Base-by-base conservation (phyloP, 2,797 vertebrate species). In the Mycteria americana region DNA sequence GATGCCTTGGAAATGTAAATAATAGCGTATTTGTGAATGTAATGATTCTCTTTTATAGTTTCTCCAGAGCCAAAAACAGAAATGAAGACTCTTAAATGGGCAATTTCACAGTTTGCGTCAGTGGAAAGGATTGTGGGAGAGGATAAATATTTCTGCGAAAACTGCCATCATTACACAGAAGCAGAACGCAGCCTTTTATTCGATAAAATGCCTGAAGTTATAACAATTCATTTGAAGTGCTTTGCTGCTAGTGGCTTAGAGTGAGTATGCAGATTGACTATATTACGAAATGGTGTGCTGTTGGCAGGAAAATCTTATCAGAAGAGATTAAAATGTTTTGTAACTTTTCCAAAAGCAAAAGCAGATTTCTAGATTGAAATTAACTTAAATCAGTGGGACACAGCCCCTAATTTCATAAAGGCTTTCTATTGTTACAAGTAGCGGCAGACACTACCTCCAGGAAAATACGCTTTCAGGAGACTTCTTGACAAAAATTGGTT, bases 141-240 rank as follows among this genome's bases (percentile, higher is more conserved):
- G 97, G 99, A 99, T 97, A 99, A 99, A 91, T 99, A 99, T 95
- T 99, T 99, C 98, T 99, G 99, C 87, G 99, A 99, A 97, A 99
- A 99, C 46, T 99, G 99, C 93, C 99, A 98, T 88, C 99, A 99
- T 93, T 99, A 99, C 98, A 98, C 99, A 0, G 99, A 99, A 98
- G 99, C 99, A 0, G 99, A 99, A 97, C 98, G 99, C 91, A 99
- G 99, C 97, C 99, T 99, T 74, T 97, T 99, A 88, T 99, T 99
- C 92, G 99, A 99, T 96, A 99, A 99, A 98, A 99, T 99, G 78
- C 99, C 99, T 8, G 99, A 99, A 97, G 98, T 99, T 54, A 98
- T 99, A 97, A 99, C 99, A 51, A 99, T 99, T 94, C 99, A 99
- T 94, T 98, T 99, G 92, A 99, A 99, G 98, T 99, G 99, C 98